Conservation (phyloP, 2,113 vertebrate genomes). For the Otis tarda region DNA sequence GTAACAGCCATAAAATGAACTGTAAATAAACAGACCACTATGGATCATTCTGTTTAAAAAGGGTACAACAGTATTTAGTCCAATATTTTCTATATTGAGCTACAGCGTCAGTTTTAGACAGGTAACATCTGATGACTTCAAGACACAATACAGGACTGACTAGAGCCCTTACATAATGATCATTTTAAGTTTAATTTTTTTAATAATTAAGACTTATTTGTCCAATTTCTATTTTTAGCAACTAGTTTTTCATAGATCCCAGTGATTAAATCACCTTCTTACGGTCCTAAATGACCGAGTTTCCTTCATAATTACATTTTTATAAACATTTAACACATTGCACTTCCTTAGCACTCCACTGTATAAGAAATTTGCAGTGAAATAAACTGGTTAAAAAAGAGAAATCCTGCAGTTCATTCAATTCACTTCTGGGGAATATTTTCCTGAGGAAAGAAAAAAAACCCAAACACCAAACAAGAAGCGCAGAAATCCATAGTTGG, state of each 20-base stretch:
- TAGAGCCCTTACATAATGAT: not conserved
- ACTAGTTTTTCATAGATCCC: not conserved
- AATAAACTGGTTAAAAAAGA: not conserved
- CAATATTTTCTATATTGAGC: not conserved
- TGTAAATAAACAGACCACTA: not conserved
- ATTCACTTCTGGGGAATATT: not conserved
- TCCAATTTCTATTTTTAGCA: not conserved
- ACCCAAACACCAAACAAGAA: not conserved
- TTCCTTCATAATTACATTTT: not conserved
- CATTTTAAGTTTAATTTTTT: not conserved
- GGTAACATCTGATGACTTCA: not conserved
- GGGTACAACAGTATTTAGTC: not conserved
- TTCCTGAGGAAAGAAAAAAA: not conserved
- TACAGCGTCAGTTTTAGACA: not conserved
- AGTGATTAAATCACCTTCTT: not conserved
- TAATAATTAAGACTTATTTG: not conserved
- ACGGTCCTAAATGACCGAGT: not conserved
- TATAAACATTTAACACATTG: not conserved
- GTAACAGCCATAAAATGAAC: not conserved
- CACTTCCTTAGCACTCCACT: not conserved
- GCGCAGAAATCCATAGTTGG: not conserved
- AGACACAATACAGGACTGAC: fast-evolving
- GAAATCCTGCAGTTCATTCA: not conserved
- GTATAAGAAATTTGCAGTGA: not conserved
- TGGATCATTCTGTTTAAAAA: not conserved